These are phyloP conservation scores for Pseudeuparius sepicola DNA, from an alignment of 2,888 invertebrate genomes.

Conservation along the genomic window DNA sequence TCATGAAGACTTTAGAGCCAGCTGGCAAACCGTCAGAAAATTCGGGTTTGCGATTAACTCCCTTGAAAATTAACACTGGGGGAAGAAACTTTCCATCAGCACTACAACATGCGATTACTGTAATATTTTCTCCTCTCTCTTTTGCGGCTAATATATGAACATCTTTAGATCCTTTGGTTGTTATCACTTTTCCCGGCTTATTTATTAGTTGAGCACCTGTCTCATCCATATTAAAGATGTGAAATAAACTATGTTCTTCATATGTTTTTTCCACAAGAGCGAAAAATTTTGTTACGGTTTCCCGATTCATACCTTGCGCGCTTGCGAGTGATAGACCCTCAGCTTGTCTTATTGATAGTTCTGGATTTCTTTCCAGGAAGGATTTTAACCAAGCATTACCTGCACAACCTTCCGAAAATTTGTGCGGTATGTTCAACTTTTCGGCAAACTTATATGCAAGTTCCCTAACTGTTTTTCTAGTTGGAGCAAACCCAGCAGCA, in stretches of 20 bases:
- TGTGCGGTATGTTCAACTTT: no score
- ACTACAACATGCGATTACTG: slow-evolving; percentile 17
- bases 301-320: slow-evolving; percentile 16
- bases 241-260: slow-evolving; percentile 12
- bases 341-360: no score
- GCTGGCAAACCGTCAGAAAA: slow-evolving; percentile 19
- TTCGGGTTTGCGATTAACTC: slow-evolving; percentile 20
- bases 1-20: slow-evolving; percentile 21
- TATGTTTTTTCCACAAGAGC: slow-evolving; percentile 11
- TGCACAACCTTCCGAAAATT: no score
- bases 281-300: slow-evolving; percentile 18
- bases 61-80: slow-evolving; percentile 20
- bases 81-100: slow-evolving; percentile 18
- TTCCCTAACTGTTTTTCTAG: no score
- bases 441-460: no score
- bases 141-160: slow-evolving; percentile 10
- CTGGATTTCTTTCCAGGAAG: no score
- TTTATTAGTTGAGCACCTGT: slow-evolving; percentile 17
- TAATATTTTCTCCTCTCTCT: slow-evolving; percentile 17
- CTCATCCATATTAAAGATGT: slow-evolving; percentile 17
- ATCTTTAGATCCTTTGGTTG: slow-evolving; percentile 13
- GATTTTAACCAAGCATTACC: no score
- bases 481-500: no score
- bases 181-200: slow-evolving; percentile 12
- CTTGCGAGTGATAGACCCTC: slow-evolving; percentile 14